Evolutionary conservation across 2,113 vertebrate genomes (phyloP).

Genomic region (Oxygymnocypris stewartii): DNA sequence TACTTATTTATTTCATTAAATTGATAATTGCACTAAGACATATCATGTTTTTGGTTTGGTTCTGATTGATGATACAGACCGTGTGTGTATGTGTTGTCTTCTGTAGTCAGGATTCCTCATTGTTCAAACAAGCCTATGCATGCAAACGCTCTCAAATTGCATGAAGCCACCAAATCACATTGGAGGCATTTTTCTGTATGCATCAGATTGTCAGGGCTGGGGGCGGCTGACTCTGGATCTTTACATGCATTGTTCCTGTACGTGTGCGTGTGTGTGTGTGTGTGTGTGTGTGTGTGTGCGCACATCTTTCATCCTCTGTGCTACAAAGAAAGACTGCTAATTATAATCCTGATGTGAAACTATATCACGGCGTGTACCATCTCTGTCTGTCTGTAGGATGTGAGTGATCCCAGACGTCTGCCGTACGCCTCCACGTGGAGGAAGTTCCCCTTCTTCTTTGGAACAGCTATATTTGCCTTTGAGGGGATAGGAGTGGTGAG

Average conservation of each 20-base stretch:
- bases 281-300: constrained; percentile 17
- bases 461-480: constrained; percentile 87
- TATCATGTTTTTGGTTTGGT: no score
- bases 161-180: background rate
- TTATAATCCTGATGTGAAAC: constrained; percentile 1
- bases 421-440: constrained; percentile 77
- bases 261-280: no score
- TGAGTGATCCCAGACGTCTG: constrained; percentile 74
- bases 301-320: background rate
- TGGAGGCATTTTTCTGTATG: background rate
- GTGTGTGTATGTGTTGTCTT: background rate
- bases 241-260: background rate
- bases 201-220: background rate
- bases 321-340: background rate
- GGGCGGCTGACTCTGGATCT: background rate
- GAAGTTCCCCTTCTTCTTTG: constrained; percentile 85
- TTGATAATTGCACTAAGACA: no score
- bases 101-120: background rate
- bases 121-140: background rate
- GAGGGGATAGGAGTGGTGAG: constrained; percentile 89
- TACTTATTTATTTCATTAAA: background rate
- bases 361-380: background rate
- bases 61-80: background rate
- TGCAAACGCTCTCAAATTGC: background rate
- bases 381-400: constrained; percentile 68